Conservation (phyloP, 2,888 invertebrate genomes). For the Biston stratarius region DNA sequence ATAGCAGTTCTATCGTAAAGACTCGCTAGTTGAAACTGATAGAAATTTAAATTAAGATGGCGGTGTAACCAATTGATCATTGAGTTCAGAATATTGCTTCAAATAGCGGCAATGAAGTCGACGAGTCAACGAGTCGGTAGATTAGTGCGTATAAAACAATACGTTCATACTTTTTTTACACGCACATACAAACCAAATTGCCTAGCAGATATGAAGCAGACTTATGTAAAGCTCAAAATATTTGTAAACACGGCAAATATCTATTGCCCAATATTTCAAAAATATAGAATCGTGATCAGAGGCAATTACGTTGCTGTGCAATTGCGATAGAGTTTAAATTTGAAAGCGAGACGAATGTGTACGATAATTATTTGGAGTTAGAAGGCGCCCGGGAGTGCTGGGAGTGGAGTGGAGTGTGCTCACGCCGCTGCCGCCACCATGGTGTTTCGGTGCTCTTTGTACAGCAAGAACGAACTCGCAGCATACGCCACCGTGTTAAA, state of each 20-base stretch:
- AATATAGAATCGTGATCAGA: constrained; percentile 43
- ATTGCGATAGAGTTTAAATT: constrained; percentile 47
- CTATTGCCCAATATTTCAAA: constrained; percentile 34
- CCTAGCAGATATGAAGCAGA: constrained; percentile 5
- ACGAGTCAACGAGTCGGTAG: no score
- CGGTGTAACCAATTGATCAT: neutral
- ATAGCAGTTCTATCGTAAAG: no score
- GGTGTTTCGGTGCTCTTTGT: constrained; percentile 89
- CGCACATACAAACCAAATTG: constrained; percentile 10
- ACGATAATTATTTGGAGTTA: constrained; percentile 42
- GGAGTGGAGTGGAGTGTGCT: constrained; percentile 37
- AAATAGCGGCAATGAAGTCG: no score
- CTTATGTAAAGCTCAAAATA: constrained; percentile 7
- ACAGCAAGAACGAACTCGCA: constrained; percentile 91
- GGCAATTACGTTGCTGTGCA: constrained; percentile 40
- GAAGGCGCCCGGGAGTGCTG: constrained; percentile 46
- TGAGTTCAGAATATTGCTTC: neutral
- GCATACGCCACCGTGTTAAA: constrained; percentile 93
- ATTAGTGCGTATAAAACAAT: no score
- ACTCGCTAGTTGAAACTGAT: neutral
- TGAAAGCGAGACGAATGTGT: constrained; percentile 58
- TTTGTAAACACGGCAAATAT: constrained; percentile 13
- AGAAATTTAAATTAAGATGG: neutral
- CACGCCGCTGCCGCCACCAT: constrained; percentile 54
- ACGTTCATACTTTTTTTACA: neutral